phyloP scores from a whole-genome alignment of 2,797 vertebrate species.

The Diglossa cyanea region DNA sequence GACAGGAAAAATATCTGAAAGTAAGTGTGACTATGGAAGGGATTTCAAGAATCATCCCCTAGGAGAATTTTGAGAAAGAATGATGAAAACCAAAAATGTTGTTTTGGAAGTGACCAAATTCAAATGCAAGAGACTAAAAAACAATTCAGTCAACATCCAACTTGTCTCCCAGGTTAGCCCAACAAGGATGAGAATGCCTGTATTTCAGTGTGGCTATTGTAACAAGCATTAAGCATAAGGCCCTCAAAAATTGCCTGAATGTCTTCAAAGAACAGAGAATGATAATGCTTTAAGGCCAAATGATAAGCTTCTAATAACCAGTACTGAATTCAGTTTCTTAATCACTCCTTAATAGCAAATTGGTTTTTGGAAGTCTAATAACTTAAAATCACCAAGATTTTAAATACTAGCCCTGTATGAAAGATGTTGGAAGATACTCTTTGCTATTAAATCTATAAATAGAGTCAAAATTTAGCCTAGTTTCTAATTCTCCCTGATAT shows the following conservation, averaged over 20 bases:
- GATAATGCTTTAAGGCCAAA: not conserved
- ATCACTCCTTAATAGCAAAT: not conserved
- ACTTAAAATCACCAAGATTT: not conserved
- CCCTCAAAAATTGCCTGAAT: not conserved
- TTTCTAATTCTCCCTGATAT: not conserved
- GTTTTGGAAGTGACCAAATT: not conserved
- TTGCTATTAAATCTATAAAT: not conserved
- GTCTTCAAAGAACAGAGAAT: not conserved
- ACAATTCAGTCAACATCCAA: not conserved
- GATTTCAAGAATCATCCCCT: not conserved
- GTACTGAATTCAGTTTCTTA: not conserved
- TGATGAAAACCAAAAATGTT: not conserved
- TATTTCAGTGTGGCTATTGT: not conserved
- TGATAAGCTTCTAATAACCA: not conserved
- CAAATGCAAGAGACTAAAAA: not conserved
- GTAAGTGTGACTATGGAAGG: not conserved
- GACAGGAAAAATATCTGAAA: not conserved
- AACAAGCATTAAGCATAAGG: not conserved
- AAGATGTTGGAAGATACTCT: not conserved
- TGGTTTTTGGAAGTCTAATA: not conserved
- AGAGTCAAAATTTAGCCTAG: not conserved
- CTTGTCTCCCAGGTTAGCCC: not conserved
- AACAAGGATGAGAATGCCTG: not conserved
- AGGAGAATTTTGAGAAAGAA: not conserved
- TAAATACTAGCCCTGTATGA: not conserved